A percentile compares a stretch with the other conserved stretches of the same genome.
Evolutionary conservation across 2,888 invertebrate species (phyloP).

Genomic region (Platycnemis pennipes): DNA sequence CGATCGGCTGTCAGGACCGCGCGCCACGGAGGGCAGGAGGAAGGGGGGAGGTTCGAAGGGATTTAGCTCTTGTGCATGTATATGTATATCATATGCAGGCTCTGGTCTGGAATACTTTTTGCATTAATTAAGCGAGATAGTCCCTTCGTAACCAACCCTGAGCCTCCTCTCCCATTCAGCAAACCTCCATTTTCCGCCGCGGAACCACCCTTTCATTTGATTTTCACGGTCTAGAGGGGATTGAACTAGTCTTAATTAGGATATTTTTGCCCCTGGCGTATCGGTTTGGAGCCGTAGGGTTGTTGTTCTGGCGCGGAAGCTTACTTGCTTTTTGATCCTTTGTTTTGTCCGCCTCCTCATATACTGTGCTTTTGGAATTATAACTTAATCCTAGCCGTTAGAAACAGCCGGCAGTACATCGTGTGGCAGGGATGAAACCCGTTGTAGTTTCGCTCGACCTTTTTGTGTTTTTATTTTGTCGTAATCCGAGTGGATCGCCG

Average conservation of each 20-base stretch:
- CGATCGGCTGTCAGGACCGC: conserved; percentile 36
- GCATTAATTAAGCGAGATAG: conserved; percentile 46
- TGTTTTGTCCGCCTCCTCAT: not conserved
- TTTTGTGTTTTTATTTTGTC: not conserved
- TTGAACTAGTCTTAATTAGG: conserved; percentile 52
- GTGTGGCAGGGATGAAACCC: not conserved
- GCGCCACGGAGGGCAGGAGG: not conserved
- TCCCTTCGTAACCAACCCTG: not conserved
- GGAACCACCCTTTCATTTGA: conserved; percentile 33
- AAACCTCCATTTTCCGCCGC: not conserved
- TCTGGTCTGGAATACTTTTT: not conserved
- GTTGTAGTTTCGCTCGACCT: not conserved
- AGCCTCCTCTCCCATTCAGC: not conserved
- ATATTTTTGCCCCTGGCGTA: conserved; percentile 9
- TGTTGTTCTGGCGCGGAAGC: not conserved
- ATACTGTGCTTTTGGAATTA: not conserved
- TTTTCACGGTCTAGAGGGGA: conserved; percentile 55
- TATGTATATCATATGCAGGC: not conserved
- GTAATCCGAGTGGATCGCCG: not conserved
- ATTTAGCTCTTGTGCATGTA: not conserved
- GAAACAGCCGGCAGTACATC: not conserved
- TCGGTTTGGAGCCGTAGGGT: not conserved
- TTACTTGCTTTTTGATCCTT: not conserved
- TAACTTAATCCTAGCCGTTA: conserved; percentile 13
- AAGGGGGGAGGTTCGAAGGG: not conserved